Evolutionary conservation across 2,113 vertebrate genomes (phyloP).

Genomic region (Lates calcarifer): DNA sequence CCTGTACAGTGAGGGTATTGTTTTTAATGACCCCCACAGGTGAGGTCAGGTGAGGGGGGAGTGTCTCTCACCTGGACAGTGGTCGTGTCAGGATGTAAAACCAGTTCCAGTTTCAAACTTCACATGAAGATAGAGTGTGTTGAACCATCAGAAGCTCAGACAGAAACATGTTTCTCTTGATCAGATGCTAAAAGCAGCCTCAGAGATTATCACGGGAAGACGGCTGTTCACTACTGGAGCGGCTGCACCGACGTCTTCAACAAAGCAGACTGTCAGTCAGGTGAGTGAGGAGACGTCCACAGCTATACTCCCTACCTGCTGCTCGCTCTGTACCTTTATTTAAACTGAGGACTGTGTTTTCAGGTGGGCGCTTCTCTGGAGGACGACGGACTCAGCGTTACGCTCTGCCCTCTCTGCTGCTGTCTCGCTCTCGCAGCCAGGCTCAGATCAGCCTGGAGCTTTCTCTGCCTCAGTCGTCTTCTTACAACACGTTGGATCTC

Average conservation of each 20-base stretch:
- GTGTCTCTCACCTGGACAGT: neutral
- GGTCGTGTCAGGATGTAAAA: neutral
- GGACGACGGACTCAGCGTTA: constrained; percentile 46
- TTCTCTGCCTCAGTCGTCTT: neutral
- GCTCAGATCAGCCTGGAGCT: constrained; percentile 46
- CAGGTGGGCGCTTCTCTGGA: constrained; percentile 51
- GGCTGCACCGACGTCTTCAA: constrained; percentile 63
- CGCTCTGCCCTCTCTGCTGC: neutral
- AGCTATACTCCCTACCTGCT: too few species aligned
- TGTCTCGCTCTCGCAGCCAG: constrained; percentile 54
- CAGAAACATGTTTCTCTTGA: too few species aligned
- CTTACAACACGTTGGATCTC: constrained; percentile 23
- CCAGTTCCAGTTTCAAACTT: too few species aligned
- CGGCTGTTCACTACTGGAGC: constrained; percentile 74
- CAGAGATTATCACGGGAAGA: constrained; percentile 79
- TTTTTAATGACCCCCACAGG: constrained; percentile 89
- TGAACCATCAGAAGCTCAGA: too few species aligned
- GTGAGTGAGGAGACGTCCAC: neutral
- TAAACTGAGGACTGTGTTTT: too few species aligned
- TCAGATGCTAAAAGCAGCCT: constrained; percentile 69
- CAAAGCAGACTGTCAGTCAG: constrained; percentile 22
- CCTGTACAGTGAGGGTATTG: constrained; percentile 86
- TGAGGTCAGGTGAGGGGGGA: too few species aligned
- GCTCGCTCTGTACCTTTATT: too few species aligned
- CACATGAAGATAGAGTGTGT: too few species aligned